Conservation (phyloP, 2,113 vertebrate species). For the Rutilus rutilus region DNA sequence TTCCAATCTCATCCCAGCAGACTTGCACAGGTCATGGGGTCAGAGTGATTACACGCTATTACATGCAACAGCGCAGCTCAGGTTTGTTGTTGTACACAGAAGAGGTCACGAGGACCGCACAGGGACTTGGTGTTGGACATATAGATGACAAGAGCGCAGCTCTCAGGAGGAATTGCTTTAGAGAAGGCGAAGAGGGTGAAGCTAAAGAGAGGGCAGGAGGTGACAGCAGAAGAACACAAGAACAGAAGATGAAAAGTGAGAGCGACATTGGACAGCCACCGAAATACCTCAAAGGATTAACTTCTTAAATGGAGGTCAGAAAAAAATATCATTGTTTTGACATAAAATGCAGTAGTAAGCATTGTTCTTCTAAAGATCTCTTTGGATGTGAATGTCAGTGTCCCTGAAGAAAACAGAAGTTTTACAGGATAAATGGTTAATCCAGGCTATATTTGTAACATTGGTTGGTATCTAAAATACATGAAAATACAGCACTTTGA, state of each 20-base stretch:
- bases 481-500: not conserved
- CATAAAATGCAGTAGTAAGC: constrained; percentile 18
- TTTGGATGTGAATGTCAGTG: not conserved
- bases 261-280: not conserved
- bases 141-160: constrained; percentile 62
- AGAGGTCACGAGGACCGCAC: constrained; percentile 48
- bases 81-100: constrained; percentile 60
- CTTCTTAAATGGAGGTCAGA: not conserved
- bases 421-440: not conserved
- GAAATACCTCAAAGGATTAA: not conserved
- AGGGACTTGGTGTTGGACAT: constrained; percentile 29
- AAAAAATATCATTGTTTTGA: constrained; percentile 4
- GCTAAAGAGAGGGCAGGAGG: not conserved
- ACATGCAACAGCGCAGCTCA: constrained; percentile 52
- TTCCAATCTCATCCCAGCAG: not conserved
- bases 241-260: not conserved
- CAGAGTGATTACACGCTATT: constrained; percentile 58
- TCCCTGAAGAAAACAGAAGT: not conserved
- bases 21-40: constrained; percentile 42
- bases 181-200: not conserved
- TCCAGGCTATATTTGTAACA: too few species aligned
- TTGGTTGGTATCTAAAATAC: not conserved
- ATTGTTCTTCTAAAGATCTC: not conserved
- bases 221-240: constrained; percentile 2
- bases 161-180: constrained; percentile 53